Base-by-base conservation (phyloP, 2,113 vertebrate species). In the Circaetus gallicus region DNA sequence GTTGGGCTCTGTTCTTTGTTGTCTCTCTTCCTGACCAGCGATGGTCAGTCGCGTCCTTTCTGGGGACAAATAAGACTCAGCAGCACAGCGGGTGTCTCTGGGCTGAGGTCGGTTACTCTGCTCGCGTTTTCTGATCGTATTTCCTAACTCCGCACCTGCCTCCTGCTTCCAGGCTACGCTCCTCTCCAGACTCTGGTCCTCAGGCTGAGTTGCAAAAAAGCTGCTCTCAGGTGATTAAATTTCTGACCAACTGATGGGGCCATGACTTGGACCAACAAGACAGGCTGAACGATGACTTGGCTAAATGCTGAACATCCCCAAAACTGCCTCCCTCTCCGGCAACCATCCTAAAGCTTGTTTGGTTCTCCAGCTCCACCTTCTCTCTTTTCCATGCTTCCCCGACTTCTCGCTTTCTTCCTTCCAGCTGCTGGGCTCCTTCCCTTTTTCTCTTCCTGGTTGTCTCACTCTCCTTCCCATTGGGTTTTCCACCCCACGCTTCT, bases 131-230 rank as follows among this genome's bases (percentile, higher is more conserved):
- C 52, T 25, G 38, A 29, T 47, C 49, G 2, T 2, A 5, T 29
- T 42, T 66, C 58, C 77, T 12, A 53, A 31, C 0, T 1, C 14
- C 3, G 0, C 2, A 0, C 31, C n/a, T 47, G 38, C 25, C 28
- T 34, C 43, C 40, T 53, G 6, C 2, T 42, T 55, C 50, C 50
- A 78, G 55, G n/a, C 34, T 28, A 20, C 22, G 21, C 24, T 62
- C 7, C 22, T 84, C 67, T 70, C 58, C 76, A 29, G 32, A 15
- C 36, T 61, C 28, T 52, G 22, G 13, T 38, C 59, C n/a, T 78
- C 63, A 8, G 8, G 7, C 29, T 50, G 25, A 86, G 36, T 18
- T n/a, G 50, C 42, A 67, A 81, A 84, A 32, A 63, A 78, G 16
- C 11, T 90, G n/a, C 34, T 86, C 40, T 49, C 62, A 28, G 26